Conservation (phyloP, 2,113 vertebrate species). For the Nannospalax galili region DNA sequence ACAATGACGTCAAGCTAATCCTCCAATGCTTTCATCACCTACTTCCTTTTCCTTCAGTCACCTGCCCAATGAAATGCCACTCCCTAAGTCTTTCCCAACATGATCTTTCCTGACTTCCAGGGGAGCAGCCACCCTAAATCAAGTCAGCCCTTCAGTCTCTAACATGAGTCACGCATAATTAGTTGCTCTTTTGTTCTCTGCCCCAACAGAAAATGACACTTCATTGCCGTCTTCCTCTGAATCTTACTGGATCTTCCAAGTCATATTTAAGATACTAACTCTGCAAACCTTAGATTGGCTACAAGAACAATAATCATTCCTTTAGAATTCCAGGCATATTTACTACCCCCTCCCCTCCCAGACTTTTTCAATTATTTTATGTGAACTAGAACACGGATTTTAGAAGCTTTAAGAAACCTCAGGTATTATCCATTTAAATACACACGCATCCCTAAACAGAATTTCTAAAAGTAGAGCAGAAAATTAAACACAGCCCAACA, state of each 20-base stretch:
- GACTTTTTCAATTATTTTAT: neutral
- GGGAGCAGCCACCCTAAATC: neutral
- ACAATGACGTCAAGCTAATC: neutral
- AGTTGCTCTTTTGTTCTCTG: neutral
- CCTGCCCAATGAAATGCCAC: neutral
- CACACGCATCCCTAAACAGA: neutral
- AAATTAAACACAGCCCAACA: conserved; percentile 32
- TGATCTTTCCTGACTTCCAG: neutral
- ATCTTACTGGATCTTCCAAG: neutral
- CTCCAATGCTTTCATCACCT: neutral
- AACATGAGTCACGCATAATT: neutral
- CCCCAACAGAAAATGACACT: neutral
- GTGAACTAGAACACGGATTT: conserved; percentile 4
- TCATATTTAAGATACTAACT: conserved; percentile 11
- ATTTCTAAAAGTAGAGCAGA: conserved; percentile 22
- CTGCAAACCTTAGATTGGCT: neutral
- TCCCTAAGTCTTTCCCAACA: neutral
- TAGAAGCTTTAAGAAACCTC: conserved; percentile 17
- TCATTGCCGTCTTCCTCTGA: neutral
- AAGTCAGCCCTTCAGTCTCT: neutral
- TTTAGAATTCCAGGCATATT: neutral
- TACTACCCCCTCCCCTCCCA: neutral
- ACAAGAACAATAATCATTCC: neutral
- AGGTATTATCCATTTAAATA: neutral
- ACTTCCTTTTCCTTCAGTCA: neutral